These are phyloP conservation scores for Stomatorhinus walkeri DNA, from an alignment of 2,797 vertebrate genomes.

Conservation along the genomic window DNA sequence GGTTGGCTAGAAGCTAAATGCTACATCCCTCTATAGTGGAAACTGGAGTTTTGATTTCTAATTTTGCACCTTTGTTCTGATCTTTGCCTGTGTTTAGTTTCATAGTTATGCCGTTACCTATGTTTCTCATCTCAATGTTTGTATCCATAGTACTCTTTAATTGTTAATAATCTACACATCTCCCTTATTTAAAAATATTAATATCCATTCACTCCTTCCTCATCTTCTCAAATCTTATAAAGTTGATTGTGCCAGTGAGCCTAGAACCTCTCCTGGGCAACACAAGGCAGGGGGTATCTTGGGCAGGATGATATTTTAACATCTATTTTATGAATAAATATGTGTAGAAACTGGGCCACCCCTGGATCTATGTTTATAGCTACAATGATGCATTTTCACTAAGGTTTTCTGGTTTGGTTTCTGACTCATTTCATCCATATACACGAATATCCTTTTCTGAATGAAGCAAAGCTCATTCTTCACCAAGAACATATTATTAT, in stretches of 20 bases:
- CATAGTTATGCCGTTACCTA: not conserved
- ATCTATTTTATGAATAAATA: not conserved
- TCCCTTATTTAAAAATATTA: not conserved
- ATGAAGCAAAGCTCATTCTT: not conserved
- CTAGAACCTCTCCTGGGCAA: not conserved
- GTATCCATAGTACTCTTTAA: not conserved
- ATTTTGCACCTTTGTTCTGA: not conserved
- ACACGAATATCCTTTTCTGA: not conserved
- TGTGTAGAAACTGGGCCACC: not conserved
- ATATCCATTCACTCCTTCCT: not conserved
- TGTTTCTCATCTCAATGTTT: not conserved
- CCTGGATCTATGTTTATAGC: not conserved
- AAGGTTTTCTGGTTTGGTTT: not conserved
- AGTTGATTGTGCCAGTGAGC: not conserved
- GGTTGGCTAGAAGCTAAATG: not conserved
- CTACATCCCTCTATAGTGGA: not conserved
- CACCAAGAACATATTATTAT: not conserved
- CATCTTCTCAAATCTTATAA: not conserved
- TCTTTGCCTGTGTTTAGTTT: not conserved
- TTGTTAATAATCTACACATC: not conserved
- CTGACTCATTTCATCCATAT: not conserved
- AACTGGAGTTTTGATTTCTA: not conserved
- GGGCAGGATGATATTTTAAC: not conserved
- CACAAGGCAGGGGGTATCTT: not conserved
- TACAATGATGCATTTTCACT: not conserved